Evolutionary conservation across 2,888 invertebrate species (phyloP).

Genomic region (Caenorhabditis uteleia): DNA sequence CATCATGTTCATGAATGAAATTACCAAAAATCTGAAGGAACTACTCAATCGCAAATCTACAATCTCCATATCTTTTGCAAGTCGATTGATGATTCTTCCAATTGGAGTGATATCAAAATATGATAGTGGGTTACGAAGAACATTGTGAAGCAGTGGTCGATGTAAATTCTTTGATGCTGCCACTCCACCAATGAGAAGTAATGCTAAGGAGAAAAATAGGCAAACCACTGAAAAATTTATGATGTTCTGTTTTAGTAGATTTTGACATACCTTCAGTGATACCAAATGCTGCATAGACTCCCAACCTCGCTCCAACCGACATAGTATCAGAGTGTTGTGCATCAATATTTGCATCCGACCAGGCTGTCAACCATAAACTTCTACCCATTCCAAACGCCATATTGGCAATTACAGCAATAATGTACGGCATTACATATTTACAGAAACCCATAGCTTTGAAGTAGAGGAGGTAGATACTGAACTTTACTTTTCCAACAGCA

Average conservation of each 20-base stretch:
- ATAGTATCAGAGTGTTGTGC: slow-evolving; percentile 30
- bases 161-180: slow-evolving; percentile 62
- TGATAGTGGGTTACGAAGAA: slow-evolving; percentile 58
- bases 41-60: slow-evolving; percentile 61
- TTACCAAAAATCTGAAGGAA: slow-evolving; percentile 62
- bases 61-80: slow-evolving; percentile 67
- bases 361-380: slow-evolving; percentile 65
- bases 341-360: slow-evolving; percentile 64
- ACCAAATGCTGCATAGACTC: slow-evolving; percentile 63
- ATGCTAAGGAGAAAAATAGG: slow-evolving; percentile 56
- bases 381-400: slow-evolving; percentile 57
- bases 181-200: slow-evolving; percentile 61
- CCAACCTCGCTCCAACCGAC: slow-evolving; percentile 52
- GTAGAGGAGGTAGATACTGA: slow-evolving; percentile 57
- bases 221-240: slow-evolving; percentile 42
- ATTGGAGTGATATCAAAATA: slow-evolving; percentile 68
- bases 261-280: slow-evolving; percentile 55
- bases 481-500: slow-evolving; percentile 65
- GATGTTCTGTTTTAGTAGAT: neutral
- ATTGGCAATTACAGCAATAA: slow-evolving; percentile 31
- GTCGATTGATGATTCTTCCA: slow-evolving; percentile 64
- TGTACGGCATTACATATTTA: slow-evolving; percentile 50
- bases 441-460: slow-evolving; percentile 63
- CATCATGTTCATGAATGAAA: slow-evolving; percentile 43
- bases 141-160: slow-evolving; percentile 58